Base-by-base conservation (phyloP, 2,888 invertebrate species). In the Metellina segmentata region DNA sequence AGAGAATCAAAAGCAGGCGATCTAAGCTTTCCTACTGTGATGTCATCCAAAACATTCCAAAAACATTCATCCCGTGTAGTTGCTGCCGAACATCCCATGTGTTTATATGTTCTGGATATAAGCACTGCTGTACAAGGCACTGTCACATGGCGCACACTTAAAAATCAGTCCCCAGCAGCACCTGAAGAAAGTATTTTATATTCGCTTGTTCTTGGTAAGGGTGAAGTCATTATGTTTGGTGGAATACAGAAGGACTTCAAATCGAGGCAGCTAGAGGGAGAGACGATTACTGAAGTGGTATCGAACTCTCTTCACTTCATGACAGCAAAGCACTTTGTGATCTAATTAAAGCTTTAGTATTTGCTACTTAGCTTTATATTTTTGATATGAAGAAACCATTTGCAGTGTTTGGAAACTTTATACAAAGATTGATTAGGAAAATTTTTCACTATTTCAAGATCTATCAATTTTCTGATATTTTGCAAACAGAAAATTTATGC, bases 141-240 rank as follows among this genome's bases (percentile, higher is more conserved):
- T 34, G 97, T 97, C 77, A 82, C 90, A 48, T 94, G 94, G 94
- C 72, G 93, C 20, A 93, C 90, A 9, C 82, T 89, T 9, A 89
- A 92, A 20, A 79, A 79, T 49, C 85, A 89, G n/a, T 72, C 82
- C 8, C 81, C 78, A 2, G 93, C 93, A 16, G 94, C 95, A 52
- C 98, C 99, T 0, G 98, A 98, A 94, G 98, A 98, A 94, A 96
- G 98, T 81, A 97, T 98, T 93, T 96, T 98, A 94, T 98, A 98
- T 94, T 97, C 98, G 53, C 96, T 99, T 94, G 97, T 98, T 6
- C 96, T 97, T 93, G 99, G 98, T 16, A 97, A 98, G 94, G 98
- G 98, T 13, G 99, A 99, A 95, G 95, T 99, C 52, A 97, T 99
- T 86, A 97, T 99, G 96, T 99, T 99, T 95, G 99, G 99, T n/a